Base-by-base conservation (phyloP, 2,888 invertebrate species). In the Amiota minor region DNA sequence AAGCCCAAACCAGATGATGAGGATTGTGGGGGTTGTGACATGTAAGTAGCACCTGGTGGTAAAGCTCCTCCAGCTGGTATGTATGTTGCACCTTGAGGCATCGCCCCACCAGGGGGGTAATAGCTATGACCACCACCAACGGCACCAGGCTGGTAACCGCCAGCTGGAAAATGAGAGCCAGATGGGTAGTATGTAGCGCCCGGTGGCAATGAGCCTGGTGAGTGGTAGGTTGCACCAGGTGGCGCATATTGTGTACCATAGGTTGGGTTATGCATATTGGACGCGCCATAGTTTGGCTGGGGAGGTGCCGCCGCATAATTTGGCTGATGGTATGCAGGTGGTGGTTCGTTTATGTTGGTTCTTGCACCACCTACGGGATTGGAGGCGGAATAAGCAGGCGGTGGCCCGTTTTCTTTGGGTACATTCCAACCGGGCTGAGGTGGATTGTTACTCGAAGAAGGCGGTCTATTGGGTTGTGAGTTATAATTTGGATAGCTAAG, bases 1-100 rank as follows among this genome's bases (percentile, higher is more conserved):
- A 89, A 86, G 67, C 89, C 89, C 73, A 86, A 82, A 55, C 90
- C 90, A 0, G 89, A 89, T n/a, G 88, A 88, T 12, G 88, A 82
- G 72, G 85, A 82, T 62, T 88, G 87, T 6, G 88, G 89, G 23
- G 88, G 80, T 62, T 85, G 80, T 8, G 86, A 75, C 68, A 87
- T 84, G 16, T 82, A 78, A 23, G 82, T 80, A 23, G 87, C 88
- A 9, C 87, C 88, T 1, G 86, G 81, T 20, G 89, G 88, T 20
- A 87, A 35, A 9, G 81, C 78, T 23, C 81, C 74, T 16, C 85
- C 85, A 1, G 86, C 74, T 55, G 87, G 84, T 4, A 82, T 77
- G 71, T 82, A 85, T n/a, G 84, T 84, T 16, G 86, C 82, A 1
- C 87, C 88, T 18, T 81, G 83, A 18, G 88, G 88, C 46, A 84